Evolutionary conservation across 1,140 invertebrate species (phyloP).

Genomic region (Lamellibrachia luymesi): DNA sequence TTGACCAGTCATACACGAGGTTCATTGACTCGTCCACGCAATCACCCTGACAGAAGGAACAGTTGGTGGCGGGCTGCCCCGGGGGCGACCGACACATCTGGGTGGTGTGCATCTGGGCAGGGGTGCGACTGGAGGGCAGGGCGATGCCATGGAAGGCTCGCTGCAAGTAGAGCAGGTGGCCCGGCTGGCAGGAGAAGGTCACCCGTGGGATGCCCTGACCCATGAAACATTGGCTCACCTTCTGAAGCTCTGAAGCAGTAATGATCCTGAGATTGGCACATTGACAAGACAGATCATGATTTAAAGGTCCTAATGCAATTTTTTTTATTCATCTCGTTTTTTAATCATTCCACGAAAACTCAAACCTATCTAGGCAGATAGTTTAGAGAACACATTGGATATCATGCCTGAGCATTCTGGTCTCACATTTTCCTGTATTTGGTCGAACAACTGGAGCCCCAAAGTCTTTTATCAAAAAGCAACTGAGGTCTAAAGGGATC

Average conservation of each 20-base stretch:
- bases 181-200: constrained; percentile 9
- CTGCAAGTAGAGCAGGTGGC: constrained; percentile 8
- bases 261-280: too few relatives aligned
- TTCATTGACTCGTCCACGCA: constrained; percentile 28
- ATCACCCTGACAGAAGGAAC: constrained; percentile 24
- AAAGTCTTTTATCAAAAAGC: too few relatives aligned
- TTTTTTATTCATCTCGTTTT: too few relatives aligned
- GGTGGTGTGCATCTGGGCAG: background rate
- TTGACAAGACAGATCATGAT: too few relatives aligned
- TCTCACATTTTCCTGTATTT: too few relatives aligned
- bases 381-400: too few relatives aligned
- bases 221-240: constrained; percentile 26
- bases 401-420: too few relatives aligned
- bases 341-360: too few relatives aligned
- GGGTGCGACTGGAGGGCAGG: background rate
- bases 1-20: constrained; percentile 24
- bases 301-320: too few relatives aligned
- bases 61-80: constrained; percentile 15
- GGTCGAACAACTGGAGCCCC: too few relatives aligned
- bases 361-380: too few relatives aligned
- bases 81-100: constrained; percentile 13
- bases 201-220: constrained; percentile 24
- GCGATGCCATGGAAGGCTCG: constrained; percentile 25
- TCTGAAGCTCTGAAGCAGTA: constrained; percentile 15
- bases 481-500: too few relatives aligned